A percentile compares a stretch with the other conserved stretches of the same genome.
These are phyloP conservation scores for Actinostola sp. DNA, from an alignment of 92 coral and sea anemone genomes.

Conservation along the genomic window DNA sequence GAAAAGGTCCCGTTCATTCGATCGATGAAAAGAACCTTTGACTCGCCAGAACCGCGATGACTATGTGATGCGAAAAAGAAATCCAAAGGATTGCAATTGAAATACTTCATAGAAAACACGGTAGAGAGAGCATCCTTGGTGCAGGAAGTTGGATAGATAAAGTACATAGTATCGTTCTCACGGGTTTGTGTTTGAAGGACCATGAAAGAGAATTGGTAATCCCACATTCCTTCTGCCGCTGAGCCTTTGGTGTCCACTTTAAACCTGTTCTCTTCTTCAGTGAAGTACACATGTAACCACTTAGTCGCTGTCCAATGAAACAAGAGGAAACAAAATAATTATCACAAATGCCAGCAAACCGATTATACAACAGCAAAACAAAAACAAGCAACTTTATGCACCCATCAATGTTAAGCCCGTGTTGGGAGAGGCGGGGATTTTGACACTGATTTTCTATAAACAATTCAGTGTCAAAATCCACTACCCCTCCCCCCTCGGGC, in stretches of 20 bases:
- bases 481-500: too few relatives aligned
- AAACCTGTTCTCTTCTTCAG: slow-evolving; percentile 28
- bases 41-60: background rate
- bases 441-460: too few relatives aligned
- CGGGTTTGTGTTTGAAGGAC: slow-evolving; percentile 41
- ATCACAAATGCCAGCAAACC: background rate
- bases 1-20: slow-evolving; percentile 29
- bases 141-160: slow-evolving; percentile 31
- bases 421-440: too few relatives aligned
- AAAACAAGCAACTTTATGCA: too few relatives aligned
- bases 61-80: slow-evolving; percentile 42
- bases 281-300: slow-evolving; percentile 40
- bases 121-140: slow-evolving; percentile 35
- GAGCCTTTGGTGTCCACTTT: slow-evolving; percentile 46
- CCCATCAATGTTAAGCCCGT: too few relatives aligned
- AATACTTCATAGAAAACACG: slow-evolving; percentile 1
- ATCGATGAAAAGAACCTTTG: slow-evolving; percentile 44
- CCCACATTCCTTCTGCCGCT: slow-evolving; percentile 54
- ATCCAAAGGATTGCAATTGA: slow-evolving; percentile 49
- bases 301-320: slow-evolving; percentile 16
- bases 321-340: background rate
- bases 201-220: slow-evolving; percentile 54
- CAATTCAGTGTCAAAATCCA: too few relatives aligned
- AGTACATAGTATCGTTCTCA: slow-evolving; percentile 48
- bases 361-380: too few relatives aligned